Base-by-base conservation (phyloP, 1,140 invertebrate genomes). In the Caenorhabditis tropicalis region DNA sequence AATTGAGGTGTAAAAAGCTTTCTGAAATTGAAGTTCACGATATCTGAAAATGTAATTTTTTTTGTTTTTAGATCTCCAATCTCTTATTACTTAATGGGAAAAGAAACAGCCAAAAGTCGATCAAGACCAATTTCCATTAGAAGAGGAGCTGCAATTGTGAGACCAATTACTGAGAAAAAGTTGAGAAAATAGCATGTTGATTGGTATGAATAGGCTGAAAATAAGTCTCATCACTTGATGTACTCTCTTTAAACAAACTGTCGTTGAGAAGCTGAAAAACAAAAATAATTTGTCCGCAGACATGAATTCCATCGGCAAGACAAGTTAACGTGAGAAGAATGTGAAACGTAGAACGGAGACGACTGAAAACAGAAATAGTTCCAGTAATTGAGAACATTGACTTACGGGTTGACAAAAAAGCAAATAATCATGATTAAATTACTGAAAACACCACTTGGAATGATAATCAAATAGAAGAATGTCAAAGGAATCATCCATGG, bases 281-380 rank as follows among this genome's bases (percentile, higher is more conserved):
- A 46, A 82, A 82, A 43, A 60, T n/a, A 36, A 82, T 43, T 29
- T 82, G 82, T 10, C 82, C 82, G 9, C 56, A 70, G 31, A 65
- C 82, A 16, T 82, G 82, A 65, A 82, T 82, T 29, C 33, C 39
- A 39, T 82, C 82, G 29, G 82, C 82, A 1, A 82, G 33, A 43
- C 82, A 82, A 12, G 56, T 82, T 19, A 82, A 19, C 21, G 56
- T 60, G 36, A 82, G 56, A 0, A 82, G 82, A 39, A 82, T 65
- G 16, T 82, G 82, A 49, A 58, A 82, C 21, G 82, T 58, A n/a
- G 82, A 82, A 36, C 82, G 58, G 10, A 82, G 82, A 21, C 82
- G 56, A 29, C 82, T 82, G 48, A 49, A 82, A 65, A 33, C 36
- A 36, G 29, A 65, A 0, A 33, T 4, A n/a, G 0, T 16, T 5